These are phyloP conservation scores for Menidia beryllina DNA, from an alignment of 2,113 vertebrate species.

Conservation along the genomic window DNA sequence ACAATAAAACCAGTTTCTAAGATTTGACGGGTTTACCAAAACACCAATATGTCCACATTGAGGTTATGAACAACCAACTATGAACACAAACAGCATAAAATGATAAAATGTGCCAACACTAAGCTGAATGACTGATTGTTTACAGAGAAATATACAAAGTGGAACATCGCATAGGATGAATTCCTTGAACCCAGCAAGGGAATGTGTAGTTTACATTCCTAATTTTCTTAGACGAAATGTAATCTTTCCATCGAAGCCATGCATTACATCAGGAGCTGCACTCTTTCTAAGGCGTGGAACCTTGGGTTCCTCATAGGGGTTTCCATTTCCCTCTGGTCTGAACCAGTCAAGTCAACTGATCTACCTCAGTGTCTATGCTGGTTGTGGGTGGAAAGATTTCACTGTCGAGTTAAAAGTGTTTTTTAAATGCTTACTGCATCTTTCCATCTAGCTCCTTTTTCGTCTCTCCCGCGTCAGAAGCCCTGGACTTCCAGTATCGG, in stretches of 20 bases:
- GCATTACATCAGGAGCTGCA: slow-evolving; percentile 31
- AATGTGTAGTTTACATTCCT: slow-evolving; percentile 50
- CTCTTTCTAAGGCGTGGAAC: slow-evolving; percentile 43
- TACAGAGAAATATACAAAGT: slow-evolving; percentile 24
- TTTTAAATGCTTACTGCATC: slow-evolving; percentile 67
- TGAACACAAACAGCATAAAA: slow-evolving; percentile 34
- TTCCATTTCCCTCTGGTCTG: slow-evolving; percentile 28
- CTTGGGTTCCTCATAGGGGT: slow-evolving; percentile 15
- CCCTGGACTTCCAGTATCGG: slow-evolving; percentile 76
- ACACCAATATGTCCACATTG: slow-evolving; percentile 39
- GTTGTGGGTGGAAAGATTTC: slow-evolving; percentile 7
- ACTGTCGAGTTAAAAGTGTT: background rate
- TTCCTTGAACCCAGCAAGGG: slow-evolving; percentile 48
- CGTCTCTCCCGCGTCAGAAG: slow-evolving; percentile 7
- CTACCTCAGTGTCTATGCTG: slow-evolving; percentile 18
- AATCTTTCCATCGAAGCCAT: slow-evolving; percentile 53
- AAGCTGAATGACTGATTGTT: slow-evolving; percentile 29
- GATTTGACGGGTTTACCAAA: slow-evolving; percentile 31
- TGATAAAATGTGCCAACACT: slow-evolving; percentile 23
- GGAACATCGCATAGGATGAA: slow-evolving; percentile 32
- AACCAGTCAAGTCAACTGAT: slow-evolving; percentile 23
- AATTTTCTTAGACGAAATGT: slow-evolving; percentile 10
- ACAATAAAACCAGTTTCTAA: slow-evolving; percentile 39
- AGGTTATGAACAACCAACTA: slow-evolving; percentile 25
- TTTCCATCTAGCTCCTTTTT: slow-evolving; percentile 67